Evolutionary conservation across 2,113 vertebrate genomes (phyloP).

Genomic region (Argyrosomus japonicus): DNA sequence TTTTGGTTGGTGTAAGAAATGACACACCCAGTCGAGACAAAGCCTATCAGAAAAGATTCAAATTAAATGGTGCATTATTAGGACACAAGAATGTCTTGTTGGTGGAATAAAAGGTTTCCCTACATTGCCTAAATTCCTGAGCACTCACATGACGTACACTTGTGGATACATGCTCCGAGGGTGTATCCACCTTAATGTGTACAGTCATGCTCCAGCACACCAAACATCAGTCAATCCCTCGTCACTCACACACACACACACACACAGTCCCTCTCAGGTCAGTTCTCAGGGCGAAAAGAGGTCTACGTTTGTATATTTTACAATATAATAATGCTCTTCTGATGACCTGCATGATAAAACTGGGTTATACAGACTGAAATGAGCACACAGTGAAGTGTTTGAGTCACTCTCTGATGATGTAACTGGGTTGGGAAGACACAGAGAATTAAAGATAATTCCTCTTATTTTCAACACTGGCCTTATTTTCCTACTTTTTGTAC

Average conservation of each 20-base stretch:
- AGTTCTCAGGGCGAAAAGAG: slow-evolving; percentile 20
- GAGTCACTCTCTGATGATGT: neutral
- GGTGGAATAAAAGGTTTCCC: slow-evolving; percentile 57
- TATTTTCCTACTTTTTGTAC: slow-evolving; percentile 26
- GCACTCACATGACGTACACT: slow-evolving; percentile 70
- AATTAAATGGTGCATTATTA: slow-evolving; percentile 29
- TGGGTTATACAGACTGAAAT: neutral
- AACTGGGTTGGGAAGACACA: slow-evolving; percentile 22
- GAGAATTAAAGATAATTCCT: slow-evolving; percentile 12
- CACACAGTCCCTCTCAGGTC: slow-evolving; percentile 44
- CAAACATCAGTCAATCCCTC: slow-evolving; percentile 54
- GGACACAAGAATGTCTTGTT: slow-evolving; percentile 37
- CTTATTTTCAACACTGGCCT: neutral
- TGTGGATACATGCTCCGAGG: slow-evolving; percentile 78
- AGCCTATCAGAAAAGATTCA: neutral
- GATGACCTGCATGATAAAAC: neutral
- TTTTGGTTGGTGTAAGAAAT: slow-evolving; percentile 60
- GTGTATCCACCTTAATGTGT: slow-evolving; percentile 69
- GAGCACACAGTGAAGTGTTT: slow-evolving; percentile 2
- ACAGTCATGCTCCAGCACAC: slow-evolving; percentile 68
- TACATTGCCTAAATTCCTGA: slow-evolving; percentile 79
- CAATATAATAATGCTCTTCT: slow-evolving; percentile 6
- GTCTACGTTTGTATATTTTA: slow-evolving; percentile 15
- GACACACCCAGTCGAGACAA: slow-evolving; percentile 47
- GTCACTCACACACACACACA: neutral